phyloP scores from a whole-genome alignment of 23 tunicate species.

The Phallusia fumigata region DNA sequence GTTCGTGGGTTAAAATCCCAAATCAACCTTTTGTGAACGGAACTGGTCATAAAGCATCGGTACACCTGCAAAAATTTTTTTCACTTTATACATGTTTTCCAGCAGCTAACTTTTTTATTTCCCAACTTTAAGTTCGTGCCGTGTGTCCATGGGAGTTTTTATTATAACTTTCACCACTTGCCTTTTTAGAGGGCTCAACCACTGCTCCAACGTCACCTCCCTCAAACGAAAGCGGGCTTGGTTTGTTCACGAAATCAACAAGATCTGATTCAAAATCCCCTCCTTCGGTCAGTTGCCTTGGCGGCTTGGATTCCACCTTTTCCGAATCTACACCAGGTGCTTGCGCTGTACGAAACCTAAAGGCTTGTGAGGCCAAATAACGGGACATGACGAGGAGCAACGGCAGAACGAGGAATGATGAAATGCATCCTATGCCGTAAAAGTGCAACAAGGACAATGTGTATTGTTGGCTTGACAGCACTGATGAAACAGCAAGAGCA shows the following conservation, averaged over 20 bases:
- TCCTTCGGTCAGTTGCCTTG: not conserved
- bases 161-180: conserved; percentile 14
- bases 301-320: not conserved
- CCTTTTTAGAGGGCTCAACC: not conserved
- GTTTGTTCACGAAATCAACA: not conserved
- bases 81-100: too few species aligned
- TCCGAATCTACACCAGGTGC: not conserved
- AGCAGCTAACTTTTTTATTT: too few species aligned
- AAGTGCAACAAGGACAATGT: not conserved
- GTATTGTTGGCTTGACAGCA: not conserved
- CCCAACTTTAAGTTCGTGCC: too few species aligned
- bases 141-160: too few species aligned
- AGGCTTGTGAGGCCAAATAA: not conserved
- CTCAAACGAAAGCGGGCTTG: not conserved
- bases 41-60: too few species aligned
- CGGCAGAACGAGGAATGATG: not conserved
- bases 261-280: not conserved
- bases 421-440: not conserved
- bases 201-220: not conserved
- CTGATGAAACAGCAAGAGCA: not conserved
- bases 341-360: not conserved
- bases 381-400: not conserved
- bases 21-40: too few species aligned
- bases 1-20: too few species aligned
- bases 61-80: too few species aligned